phyloP scores from a whole-genome alignment of 2,797 vertebrate species.

The Gymnodraco acuticeps region DNA sequence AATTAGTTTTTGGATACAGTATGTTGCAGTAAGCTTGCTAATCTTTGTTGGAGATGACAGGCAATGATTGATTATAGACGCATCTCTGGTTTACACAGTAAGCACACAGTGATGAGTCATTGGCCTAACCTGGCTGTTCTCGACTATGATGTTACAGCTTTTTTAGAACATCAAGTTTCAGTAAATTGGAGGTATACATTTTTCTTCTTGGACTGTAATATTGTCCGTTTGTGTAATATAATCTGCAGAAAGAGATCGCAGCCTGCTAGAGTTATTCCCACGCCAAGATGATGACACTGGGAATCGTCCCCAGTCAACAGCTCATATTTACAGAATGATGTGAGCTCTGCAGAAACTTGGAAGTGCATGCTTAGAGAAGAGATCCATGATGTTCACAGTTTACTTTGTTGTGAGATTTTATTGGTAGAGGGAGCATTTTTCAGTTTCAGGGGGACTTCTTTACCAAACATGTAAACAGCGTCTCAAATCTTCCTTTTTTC shows the following conservation, averaged over 20 bases:
- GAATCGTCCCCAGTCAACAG: conserved; percentile 38
- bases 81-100: not conserved
- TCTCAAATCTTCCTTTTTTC: too few relatives aligned
- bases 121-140: not conserved
- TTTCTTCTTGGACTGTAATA: not conserved
- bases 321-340: conserved; percentile 44
- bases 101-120: not conserved
- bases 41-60: not conserved
- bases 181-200: not conserved
- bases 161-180: not conserved
- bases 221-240: conserved; percentile 10
- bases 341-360: conserved; percentile 18
- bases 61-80: not conserved
- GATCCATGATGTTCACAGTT: not conserved
- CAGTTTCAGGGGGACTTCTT: too few relatives aligned
- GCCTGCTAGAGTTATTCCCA: conserved; percentile 42
- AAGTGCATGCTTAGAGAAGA: conserved; percentile 8
- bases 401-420: too few relatives aligned
- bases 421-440: too few relatives aligned
- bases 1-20: not conserved
- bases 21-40: not conserved
- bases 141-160: not conserved
- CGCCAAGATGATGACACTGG: conserved; percentile 24
- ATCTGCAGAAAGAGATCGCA: not conserved
- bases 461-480: too few relatives aligned